These are phyloP conservation scores for Tetrapedia diversipes DNA, from an alignment of 2,888 invertebrate species.

Conservation along the genomic window DNA sequence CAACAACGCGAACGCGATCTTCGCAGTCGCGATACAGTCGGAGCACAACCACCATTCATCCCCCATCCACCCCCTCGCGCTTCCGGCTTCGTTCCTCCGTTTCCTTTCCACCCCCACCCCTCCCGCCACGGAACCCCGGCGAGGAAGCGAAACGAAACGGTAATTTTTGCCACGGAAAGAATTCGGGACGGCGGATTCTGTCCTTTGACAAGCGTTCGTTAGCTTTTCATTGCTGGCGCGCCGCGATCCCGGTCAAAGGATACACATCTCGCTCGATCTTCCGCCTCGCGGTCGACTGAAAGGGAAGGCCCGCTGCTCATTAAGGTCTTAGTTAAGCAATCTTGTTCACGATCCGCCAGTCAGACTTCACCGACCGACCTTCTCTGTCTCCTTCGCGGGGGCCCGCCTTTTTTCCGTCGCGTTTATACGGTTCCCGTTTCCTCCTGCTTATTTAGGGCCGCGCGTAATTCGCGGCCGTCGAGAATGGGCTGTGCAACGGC, in stretches of 20 bases:
- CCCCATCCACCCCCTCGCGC: not conserved
- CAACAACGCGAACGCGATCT: constrained; percentile 2
- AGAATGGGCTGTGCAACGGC: not conserved
- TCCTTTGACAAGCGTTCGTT: constrained; percentile 66
- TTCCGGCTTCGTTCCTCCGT: not conserved
- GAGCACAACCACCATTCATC: not conserved
- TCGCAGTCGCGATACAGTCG: not conserved
- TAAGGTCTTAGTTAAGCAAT: constrained; percentile 69
- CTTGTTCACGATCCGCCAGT: constrained; percentile 46
- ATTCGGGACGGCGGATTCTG: constrained; percentile 43
- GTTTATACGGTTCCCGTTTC: constrained; percentile 31
- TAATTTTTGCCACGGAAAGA: constrained; percentile 45
- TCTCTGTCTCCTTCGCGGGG: constrained; percentile 16
- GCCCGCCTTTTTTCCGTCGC: constrained; percentile 9
- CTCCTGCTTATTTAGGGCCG: constrained; percentile 34
- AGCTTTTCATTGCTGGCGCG: constrained; percentile 63
- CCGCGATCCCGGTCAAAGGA: constrained; percentile 58
- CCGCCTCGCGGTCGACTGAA: constrained; percentile 48
- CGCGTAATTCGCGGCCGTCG: not conserved
- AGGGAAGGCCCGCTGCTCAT: constrained; percentile 67
- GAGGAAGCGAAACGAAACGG: constrained; percentile 44
- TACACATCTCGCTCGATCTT: constrained; percentile 42
- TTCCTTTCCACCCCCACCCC: not conserved
- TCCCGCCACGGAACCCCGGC: constrained; percentile 7
- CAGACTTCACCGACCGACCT: no score